phyloP scores from a whole-genome alignment of 2,888 invertebrate species.

The Rhamphomyia laevipes region DNA sequence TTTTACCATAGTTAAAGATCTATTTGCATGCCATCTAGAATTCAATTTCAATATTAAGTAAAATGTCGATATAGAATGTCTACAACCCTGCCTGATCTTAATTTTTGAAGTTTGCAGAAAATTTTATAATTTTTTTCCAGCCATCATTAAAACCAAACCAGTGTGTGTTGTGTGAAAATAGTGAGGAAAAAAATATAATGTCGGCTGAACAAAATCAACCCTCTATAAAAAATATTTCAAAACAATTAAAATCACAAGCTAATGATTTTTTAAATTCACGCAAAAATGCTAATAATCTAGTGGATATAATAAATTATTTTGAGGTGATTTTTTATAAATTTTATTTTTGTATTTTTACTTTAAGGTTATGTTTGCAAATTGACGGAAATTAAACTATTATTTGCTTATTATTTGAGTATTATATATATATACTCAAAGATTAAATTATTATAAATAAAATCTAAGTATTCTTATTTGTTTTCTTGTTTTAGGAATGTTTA shows the following conservation, averaged over 20 bases:
- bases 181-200: constrained; percentile 13
- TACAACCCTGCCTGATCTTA: too few species aligned
- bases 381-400: too few species aligned
- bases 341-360: neutral
- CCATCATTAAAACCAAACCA: neutral
- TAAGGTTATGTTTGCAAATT: constrained; percentile 3
- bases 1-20: too few species aligned
- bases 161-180: neutral
- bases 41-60: too few species aligned
- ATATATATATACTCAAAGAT: neutral
- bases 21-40: too few species aligned
- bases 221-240: constrained; percentile 45
- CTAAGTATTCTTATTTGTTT: constrained; percentile 2
- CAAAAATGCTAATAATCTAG: constrained; percentile 51
- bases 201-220: constrained; percentile 3
- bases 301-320: constrained; percentile 56
- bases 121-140: too few species aligned
- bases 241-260: constrained; percentile 54
- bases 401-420: too few species aligned
- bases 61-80: too few species aligned
- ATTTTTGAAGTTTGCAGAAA: too few species aligned
- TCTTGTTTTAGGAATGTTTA: constrained; percentile 19
- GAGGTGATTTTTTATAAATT: constrained; percentile 38
- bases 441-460: too few species aligned
- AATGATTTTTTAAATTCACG: constrained; percentile 57